A percentile compares a stretch with the other conserved stretches of the same genome.
phyloP scores from a whole-genome alignment of 2,888 invertebrate genomes.

The Adelognathus sp. region DNA sequence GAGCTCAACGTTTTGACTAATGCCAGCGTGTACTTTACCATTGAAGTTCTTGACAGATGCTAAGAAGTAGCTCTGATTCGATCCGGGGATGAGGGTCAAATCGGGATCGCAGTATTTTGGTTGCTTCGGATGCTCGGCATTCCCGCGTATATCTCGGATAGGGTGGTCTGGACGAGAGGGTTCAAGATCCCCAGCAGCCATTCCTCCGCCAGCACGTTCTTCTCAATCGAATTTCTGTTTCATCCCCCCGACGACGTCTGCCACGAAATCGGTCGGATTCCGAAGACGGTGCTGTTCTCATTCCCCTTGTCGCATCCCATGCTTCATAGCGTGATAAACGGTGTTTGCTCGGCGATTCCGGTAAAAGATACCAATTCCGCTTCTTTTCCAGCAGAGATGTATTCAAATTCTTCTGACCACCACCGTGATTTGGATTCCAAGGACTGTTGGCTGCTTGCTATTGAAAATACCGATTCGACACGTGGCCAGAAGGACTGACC shows the following conservation, averaged over 20 bases:
- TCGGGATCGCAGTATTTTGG: slow-evolving; percentile 74
- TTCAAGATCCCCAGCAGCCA: slow-evolving; percentile 45
- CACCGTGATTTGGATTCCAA: slow-evolving; percentile 66
- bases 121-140: slow-evolving; percentile 76
- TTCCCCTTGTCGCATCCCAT: slow-evolving; percentile 56
- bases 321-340: slow-evolving; percentile 27
- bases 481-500: slow-evolving; percentile 40
- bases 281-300: slow-evolving; percentile 73
- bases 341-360: neutral
- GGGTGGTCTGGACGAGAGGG: slow-evolving; percentile 41
- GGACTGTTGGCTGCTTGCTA: slow-evolving; percentile 61
- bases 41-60: slow-evolving; percentile 18
- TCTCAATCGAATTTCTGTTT: slow-evolving; percentile 79
- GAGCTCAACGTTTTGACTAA: slow-evolving; percentile 16
- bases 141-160: slow-evolving; percentile 62
- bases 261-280: slow-evolving; percentile 76
- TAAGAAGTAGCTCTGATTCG: slow-evolving; percentile 66
- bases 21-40: neutral
- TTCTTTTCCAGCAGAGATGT: slow-evolving; percentile 47
- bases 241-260: slow-evolving; percentile 65
- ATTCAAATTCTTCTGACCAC: slow-evolving; percentile 78
- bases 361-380: slow-evolving; percentile 36
- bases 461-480: slow-evolving; percentile 80
- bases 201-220: slow-evolving; percentile 69
- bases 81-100: slow-evolving; percentile 66